A percentile compares a stretch with the other conserved stretches of the same genome.
Evolutionary conservation across 2,888 invertebrate species (phyloP).

Genomic region (Oeneis ivallda): DNA sequence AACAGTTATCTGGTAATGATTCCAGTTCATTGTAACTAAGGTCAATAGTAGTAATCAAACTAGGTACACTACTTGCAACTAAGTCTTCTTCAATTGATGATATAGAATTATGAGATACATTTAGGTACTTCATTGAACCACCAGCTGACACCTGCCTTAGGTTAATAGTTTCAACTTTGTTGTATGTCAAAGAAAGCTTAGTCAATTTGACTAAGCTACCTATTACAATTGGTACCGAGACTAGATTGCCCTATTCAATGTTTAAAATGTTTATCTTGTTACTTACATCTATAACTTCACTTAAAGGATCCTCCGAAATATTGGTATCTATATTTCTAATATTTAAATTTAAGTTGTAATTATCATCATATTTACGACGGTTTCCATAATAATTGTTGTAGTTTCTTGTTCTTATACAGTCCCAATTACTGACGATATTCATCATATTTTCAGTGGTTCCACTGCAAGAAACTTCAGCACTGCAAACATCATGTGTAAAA

Average conservation of each 20-base stretch:
- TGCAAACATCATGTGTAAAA: not conserved
- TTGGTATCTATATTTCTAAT: conserved; percentile 5
- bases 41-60: conserved; percentile 23
- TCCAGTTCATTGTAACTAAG: conserved; percentile 32
- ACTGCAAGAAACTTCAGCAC: conserved; percentile 16
- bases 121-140: conserved; percentile 20
- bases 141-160: conserved; percentile 9
- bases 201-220: conserved; percentile 17
- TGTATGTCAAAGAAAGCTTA: conserved; percentile 21
- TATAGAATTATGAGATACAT: conserved; percentile 32
- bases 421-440: conserved; percentile 9
- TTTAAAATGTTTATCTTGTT: conserved; percentile 19
- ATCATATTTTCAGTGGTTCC: not conserved
- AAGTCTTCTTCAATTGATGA: conserved; percentile 14
- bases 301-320: conserved; percentile 10
- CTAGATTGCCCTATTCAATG: conserved; percentile 24
- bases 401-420: conserved; percentile 8
- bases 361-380: not conserved
- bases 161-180: conserved; percentile 25
- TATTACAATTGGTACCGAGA: conserved; percentile 22
- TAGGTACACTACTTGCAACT: not conserved
- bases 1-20: conserved; percentile 28
- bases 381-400: not conserved
- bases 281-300: not conserved
- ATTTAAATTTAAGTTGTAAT: conserved; percentile 9